Conservation (phyloP, 2,113 vertebrate species). For the Climacteris rufus region DNA sequence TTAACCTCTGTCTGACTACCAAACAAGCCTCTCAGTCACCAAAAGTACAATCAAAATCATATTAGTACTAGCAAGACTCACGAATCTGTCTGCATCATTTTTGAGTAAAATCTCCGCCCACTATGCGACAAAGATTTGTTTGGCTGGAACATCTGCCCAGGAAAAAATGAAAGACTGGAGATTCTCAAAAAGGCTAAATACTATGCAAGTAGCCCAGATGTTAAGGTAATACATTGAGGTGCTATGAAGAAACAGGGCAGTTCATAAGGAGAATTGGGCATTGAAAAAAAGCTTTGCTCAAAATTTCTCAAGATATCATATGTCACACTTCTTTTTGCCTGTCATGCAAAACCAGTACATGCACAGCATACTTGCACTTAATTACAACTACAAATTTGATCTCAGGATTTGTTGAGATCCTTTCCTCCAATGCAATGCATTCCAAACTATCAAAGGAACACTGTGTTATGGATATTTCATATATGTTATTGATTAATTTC, state of each 20-base stretch:
- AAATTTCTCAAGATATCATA: neutral
- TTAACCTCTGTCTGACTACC: neutral
- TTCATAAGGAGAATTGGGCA: neutral
- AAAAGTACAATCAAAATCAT: neutral
- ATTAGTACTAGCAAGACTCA: neutral
- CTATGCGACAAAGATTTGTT: neutral
- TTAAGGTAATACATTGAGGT: neutral
- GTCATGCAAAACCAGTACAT: neutral
- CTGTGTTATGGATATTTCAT: neutral
- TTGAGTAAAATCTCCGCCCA: neutral
- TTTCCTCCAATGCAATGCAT: neutral
- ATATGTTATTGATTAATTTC: neutral
- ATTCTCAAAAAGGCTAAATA: neutral
- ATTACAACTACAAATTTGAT: neutral
- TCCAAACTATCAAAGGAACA: neutral
- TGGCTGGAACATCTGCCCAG: neutral
- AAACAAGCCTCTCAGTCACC: neutral
- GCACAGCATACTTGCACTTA: neutral
- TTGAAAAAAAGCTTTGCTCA: neutral
- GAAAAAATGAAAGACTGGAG: neutral
- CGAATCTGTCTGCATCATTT: neutral
- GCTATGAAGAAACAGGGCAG: neutral
- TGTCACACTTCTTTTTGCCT: neutral
- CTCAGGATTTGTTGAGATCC: neutral
- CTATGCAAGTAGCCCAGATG: too few species aligned